Percentiles rank a stretch among this genome's conserved stretches.
phyloP scores from a whole-genome alignment of 2,888 invertebrate species.

The Megaustenia siamemsis region DNA sequence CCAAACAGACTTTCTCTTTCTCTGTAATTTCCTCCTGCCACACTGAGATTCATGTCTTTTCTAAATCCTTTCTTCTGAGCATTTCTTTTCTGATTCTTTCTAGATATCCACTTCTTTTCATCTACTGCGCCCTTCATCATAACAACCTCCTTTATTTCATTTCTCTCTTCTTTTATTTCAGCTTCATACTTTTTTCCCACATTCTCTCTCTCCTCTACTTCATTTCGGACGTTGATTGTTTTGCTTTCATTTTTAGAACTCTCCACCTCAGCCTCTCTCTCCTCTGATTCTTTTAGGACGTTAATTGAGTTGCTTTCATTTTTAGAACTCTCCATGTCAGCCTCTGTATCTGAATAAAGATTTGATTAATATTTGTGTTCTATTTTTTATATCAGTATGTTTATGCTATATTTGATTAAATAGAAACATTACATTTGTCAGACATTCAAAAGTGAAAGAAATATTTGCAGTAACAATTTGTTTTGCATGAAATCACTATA shows the following conservation, averaged over 20 bases:
- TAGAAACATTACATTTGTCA: too few relatives aligned
- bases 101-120: not conserved
- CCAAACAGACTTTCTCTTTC: not conserved
- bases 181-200: not conserved
- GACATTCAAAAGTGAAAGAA: too few relatives aligned
- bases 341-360: constrained; percentile 25
- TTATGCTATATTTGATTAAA: too few relatives aligned
- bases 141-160: too few relatives aligned
- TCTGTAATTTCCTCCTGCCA: constrained; percentile 10
- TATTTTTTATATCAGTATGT: too few relatives aligned
- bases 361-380: not conserved
- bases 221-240: not conserved
- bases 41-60: not conserved
- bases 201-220: not conserved
- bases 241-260: not conserved
- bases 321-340: not conserved
- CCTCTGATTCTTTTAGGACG: too few relatives aligned
- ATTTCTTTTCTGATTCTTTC: not conserved
- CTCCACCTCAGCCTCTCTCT: not conserved
- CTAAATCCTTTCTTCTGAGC: not conserved
- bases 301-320: too few relatives aligned
- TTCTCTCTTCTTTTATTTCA: not conserved
- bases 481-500: too few relatives aligned
- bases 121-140: not conserved
- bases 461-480: too few relatives aligned